Conservation (phyloP, 2,888 invertebrate genomes). For the Thereva unica region DNA sequence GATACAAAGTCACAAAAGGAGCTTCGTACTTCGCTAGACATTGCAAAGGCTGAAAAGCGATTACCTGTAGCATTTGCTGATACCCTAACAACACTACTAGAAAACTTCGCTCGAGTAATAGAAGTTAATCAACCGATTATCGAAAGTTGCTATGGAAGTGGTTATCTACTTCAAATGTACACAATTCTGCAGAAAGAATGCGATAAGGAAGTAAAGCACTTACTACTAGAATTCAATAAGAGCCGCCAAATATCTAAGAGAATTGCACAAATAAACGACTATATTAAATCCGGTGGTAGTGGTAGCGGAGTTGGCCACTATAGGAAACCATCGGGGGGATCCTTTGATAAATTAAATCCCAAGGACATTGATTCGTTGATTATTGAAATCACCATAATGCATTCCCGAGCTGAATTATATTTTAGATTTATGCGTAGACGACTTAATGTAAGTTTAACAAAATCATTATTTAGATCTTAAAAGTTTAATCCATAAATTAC, state of each 20-base stretch:
- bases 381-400: slow-evolving; percentile 89
- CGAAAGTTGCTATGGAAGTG: slow-evolving; percentile 86
- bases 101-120: slow-evolving; percentile 80
- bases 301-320: slow-evolving; percentile 51
- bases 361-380: slow-evolving; percentile 85
- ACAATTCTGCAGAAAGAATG: slow-evolving; percentile 77
- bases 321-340: slow-evolving; percentile 53
- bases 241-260: slow-evolving; percentile 68
- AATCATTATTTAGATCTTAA: background rate
- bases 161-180: slow-evolving; percentile 72
- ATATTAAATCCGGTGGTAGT: slow-evolving; percentile 57
- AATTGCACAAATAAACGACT: slow-evolving; percentile 66
- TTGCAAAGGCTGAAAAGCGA: slow-evolving; percentile 70
- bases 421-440: slow-evolving; percentile 82
- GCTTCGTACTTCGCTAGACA: slow-evolving; percentile 68
- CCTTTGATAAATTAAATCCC: slow-evolving; percentile 70
- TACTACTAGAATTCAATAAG: slow-evolving; percentile 74
- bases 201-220: slow-evolving; percentile 66
- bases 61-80: slow-evolving; percentile 82
- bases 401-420: slow-evolving; percentile 88
- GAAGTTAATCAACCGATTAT: slow-evolving; percentile 88
- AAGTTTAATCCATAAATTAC: slow-evolving; percentile 18
- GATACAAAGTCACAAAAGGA: slow-evolving; percentile 73
- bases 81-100: slow-evolving; percentile 80
- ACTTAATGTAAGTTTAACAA: slow-evolving; percentile 63